Conservation (phyloP, 37 sponge, comb jelly and placozoan genomes). For the Spongilla lacustris region DNA sequence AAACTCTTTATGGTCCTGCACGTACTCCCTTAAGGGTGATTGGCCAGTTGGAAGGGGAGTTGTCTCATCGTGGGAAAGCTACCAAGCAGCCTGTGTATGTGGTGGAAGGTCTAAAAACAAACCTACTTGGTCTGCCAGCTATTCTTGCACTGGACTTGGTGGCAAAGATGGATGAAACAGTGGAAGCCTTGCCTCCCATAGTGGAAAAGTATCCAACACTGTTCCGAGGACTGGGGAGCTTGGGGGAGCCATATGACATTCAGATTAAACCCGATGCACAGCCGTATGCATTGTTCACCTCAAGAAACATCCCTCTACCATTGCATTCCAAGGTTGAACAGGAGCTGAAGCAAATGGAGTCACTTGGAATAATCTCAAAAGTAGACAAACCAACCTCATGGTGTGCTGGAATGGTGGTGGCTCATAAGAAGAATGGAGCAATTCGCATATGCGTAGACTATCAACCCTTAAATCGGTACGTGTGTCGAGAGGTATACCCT, state of each 20-base stretch:
- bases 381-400: constrained; percentile 39
- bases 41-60: constrained; percentile 13
- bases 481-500: constrained; percentile 13
- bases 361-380: constrained; percentile 12
- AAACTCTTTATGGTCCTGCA: constrained; percentile 32
- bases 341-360: constrained; percentile 31
- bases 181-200: background rate
- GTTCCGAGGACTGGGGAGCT: constrained; percentile 28
- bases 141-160: constrained; percentile 30
- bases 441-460: constrained; percentile 45
- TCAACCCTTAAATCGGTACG: constrained; percentile 7
- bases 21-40: constrained; percentile 5
- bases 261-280: constrained; percentile 22
- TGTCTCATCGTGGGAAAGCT: constrained; percentile 10
- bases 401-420: constrained; percentile 47
- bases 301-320: constrained; percentile 31
- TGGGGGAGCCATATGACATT: constrained; percentile 11
- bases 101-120: constrained; percentile 14
- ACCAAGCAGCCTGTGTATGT: constrained; percentile 26
- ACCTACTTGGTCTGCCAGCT: constrained; percentile 41
- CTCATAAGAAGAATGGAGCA: constrained; percentile 20
- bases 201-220: constrained; percentile 23
- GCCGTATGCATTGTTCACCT: constrained; percentile 29
- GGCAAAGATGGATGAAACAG: constrained; percentile 5
- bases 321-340: constrained; percentile 21